Evolutionary conservation across 2,888 invertebrate genomes (phyloP), one percentile per base, ranked within the genome.

Genomic region (Dermolepida albohirtum): DNA sequence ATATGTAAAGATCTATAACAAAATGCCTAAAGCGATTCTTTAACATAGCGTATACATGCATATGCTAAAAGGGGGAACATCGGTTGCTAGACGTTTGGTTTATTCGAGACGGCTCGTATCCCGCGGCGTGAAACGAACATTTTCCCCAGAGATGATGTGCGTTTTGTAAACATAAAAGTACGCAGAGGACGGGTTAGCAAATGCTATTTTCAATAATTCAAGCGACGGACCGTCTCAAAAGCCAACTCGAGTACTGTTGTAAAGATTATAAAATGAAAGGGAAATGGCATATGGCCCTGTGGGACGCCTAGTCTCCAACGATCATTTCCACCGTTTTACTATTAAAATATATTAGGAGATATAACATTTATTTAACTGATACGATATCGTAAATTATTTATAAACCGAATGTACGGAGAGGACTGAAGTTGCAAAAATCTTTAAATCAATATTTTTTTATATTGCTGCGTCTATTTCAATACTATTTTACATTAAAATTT

Each of bases 131-230:
- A 43, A 55, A 22, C 41, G 55, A 41, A 41, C 41, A 41, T 52
- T 52, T 52, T 34, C 16, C 44, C 51, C 8, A 16, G 47, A 8
- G 17, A 2, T 8, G 47, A 22, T 55, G 22, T n/a, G 55, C 41
- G 55, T 41, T 55, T 11, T 14, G 12, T 44, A 44, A 44, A 57
- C 57, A 43, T 41, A 41, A 55, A 43, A 43, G 41, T 41, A 17
- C 40, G 41, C 41, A 27, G 2, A 41, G n/a, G 57, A 57, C 57
- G 44, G 43, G 12, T 52, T 47, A 44, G 59, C 43, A 62, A 54
- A 47, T 47, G 47, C 47, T 49, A 47, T 12, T 47, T 62, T 62
- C 59, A 62, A 62, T 62, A 62, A 62, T 62, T 62, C 59, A 62
- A 14, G 47, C 54, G 40, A 17, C 17, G 40, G 16, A 16, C 40